Evolutionary conservation across 2,888 invertebrate species (phyloP).

Genomic region (Pristionchus japonicus): DNA sequence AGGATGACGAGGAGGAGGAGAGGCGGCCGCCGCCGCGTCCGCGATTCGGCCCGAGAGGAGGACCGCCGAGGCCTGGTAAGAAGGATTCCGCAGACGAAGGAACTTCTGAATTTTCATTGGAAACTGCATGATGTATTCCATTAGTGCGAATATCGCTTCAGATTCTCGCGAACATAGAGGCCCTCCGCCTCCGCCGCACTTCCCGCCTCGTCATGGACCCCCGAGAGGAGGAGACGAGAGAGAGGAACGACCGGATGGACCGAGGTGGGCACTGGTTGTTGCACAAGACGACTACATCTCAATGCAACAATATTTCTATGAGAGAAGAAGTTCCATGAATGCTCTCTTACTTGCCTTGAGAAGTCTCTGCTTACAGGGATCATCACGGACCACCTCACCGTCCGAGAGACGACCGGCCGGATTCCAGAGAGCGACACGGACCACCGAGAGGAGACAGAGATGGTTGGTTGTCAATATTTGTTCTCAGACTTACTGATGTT

Average conservation of each 20-base stretch:
- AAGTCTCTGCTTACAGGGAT: too few relatives aligned
- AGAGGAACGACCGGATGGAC: not conserved
- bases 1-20: constrained; percentile 20
- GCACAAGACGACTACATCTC: not conserved
- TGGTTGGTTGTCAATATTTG: not conserved
- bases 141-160: too few relatives aligned
- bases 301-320: too few relatives aligned
- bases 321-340: not conserved
- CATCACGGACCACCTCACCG: not conserved
- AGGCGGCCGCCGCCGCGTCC: not conserved
- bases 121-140: too few relatives aligned
- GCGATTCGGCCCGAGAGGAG: not conserved
- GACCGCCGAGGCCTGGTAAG: constrained; percentile 13
- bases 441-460: not conserved
- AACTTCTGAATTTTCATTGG: not conserved
- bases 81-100: too few relatives aligned
- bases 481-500: too few relatives aligned
- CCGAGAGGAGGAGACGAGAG: not conserved
- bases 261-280: constrained; percentile 8
- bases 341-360: too few relatives aligned
- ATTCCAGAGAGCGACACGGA: not conserved
- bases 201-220: not conserved
- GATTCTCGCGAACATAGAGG: constrained; percentile 3
- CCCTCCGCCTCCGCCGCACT: not conserved
- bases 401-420: not conserved